A percentile compares a stretch with the other conserved stretches of the same genome.
phyloP scores from a whole-genome alignment of 2,113 vertebrate genomes.

The Lasiurus cinereus region DNA sequence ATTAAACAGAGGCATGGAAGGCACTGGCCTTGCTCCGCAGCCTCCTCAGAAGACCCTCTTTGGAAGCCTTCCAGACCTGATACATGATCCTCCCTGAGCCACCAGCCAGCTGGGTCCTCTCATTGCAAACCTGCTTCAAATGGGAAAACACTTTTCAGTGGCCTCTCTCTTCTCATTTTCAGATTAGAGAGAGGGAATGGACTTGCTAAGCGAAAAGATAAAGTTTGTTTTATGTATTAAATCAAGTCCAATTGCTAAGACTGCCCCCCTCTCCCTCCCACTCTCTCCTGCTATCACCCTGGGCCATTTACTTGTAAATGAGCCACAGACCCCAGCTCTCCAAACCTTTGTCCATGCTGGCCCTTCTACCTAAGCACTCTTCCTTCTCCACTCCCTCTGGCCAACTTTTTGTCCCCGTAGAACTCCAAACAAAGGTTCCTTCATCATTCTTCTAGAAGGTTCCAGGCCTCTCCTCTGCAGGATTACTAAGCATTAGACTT shows the following conservation, averaged over 20 bases:
- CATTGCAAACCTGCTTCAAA: neutral
- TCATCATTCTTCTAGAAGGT: constrained; percentile 16
- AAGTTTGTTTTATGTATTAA: neutral
- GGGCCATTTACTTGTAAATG: neutral
- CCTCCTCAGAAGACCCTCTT: neutral
- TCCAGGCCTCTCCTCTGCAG: neutral
- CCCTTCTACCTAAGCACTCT: neutral
- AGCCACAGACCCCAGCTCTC: neutral
- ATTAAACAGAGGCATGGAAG: constrained; percentile 14
- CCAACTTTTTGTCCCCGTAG: neutral
- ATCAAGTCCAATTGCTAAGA: neutral
- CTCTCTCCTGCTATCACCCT: neutral
- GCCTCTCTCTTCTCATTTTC: constrained; percentile 46
- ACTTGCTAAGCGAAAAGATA: constrained; percentile 7
- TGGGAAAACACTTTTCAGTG: neutral
- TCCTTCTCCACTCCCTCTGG: neutral
- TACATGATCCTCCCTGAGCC: neutral
- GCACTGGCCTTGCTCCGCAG: neutral
- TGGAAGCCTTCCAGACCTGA: constrained; percentile 25
- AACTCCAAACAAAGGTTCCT: neutral
- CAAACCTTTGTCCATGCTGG: neutral
- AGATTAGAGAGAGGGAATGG: constrained; percentile 11
- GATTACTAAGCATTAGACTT: neutral
- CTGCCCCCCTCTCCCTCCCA: no score
- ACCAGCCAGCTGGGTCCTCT: constrained; percentile 51